Evolutionary conservation across 92 coral and sea anemone genomes (phyloP).

Genomic region (Zoanthus sansibaricus): DNA sequence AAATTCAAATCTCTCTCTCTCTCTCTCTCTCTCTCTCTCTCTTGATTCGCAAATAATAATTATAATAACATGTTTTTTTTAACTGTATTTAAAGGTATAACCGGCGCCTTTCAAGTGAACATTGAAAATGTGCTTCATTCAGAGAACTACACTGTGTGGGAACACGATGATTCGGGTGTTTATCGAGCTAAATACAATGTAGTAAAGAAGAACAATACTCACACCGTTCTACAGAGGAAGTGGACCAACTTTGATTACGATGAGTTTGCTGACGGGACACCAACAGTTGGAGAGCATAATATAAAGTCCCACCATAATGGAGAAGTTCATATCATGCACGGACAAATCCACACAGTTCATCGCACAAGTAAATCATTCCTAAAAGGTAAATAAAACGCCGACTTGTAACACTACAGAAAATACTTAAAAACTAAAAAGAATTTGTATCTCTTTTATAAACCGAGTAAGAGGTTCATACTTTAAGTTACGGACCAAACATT

Average conservation of each 20-base stretch:
- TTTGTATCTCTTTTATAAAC: neutral
- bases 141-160: slow-evolving; percentile 61
- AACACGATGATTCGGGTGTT: slow-evolving; percentile 92
- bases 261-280: slow-evolving; percentile 88
- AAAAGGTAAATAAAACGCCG: neutral
- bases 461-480: no score
- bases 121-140: slow-evolving; percentile 45
- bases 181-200: slow-evolving; percentile 78
- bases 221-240: slow-evolving; percentile 75
- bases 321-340: slow-evolving; percentile 70
- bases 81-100: slow-evolving; percentile 62
- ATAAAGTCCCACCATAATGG: slow-evolving; percentile 76
- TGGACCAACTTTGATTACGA: slow-evolving; percentile 92
- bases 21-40: no score
- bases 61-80: no score
- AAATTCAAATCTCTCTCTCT: no score
- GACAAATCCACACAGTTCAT: slow-evolving; percentile 71
- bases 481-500: no score
- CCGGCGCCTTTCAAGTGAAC: slow-evolving; percentile 84
- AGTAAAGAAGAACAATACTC: slow-evolving; percentile 69
- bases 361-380: slow-evolving; percentile 72
- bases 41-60: no score
- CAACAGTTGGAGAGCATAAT: slow-evolving; percentile 82
- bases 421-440: neutral
- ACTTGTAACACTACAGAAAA: neutral